Evolutionary conservation across 2,888 invertebrate genomes (phyloP).

Genomic region (Chrysolina oricalcia): DNA sequence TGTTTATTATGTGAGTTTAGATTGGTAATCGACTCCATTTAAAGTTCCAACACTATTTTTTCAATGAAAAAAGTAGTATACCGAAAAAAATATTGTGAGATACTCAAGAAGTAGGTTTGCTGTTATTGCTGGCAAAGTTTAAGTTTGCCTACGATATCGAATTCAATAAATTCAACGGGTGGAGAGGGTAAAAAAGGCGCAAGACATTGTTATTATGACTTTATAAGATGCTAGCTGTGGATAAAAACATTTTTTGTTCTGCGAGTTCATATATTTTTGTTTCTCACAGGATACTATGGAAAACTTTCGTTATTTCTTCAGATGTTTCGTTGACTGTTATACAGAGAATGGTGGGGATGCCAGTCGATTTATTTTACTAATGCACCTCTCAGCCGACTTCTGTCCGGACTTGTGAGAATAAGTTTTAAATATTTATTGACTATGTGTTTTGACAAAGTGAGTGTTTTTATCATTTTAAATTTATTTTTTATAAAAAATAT

Average conservation of each 20-base stretch:
- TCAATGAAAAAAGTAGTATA: no score
- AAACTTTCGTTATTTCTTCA: slow-evolving; percentile 60
- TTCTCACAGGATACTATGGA: slow-evolving; percentile 59
- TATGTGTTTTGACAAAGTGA: slow-evolving; percentile 16
- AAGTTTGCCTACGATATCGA: no score
- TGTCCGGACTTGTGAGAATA: slow-evolving; percentile 58
- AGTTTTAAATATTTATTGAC: slow-evolving; percentile 24
- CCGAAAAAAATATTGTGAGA: no score
- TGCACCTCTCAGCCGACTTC: slow-evolving; percentile 65
- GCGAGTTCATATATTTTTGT: slow-evolving; percentile 28
- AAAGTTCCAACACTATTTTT: no score
- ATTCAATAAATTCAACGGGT: no score
- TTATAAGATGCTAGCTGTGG: no score
- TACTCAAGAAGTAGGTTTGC: no score
- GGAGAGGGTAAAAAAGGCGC: no score
- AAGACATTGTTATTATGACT: no score
- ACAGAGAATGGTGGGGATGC: slow-evolving; percentile 49
- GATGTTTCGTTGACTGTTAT: slow-evolving; percentile 56
- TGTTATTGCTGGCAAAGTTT: no score
- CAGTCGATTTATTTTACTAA: slow-evolving; percentile 60
- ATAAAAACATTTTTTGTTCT: slow-evolving; percentile 21
- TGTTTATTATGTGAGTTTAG: no score
- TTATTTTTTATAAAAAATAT: slow-evolving; percentile 28
- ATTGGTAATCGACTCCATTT: no score
- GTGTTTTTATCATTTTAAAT: slow-evolving; percentile 16